These are phyloP conservation scores for Odontophorus gujanensis DNA, from an alignment of 2,113 vertebrate genomes.

Conservation along the genomic window DNA sequence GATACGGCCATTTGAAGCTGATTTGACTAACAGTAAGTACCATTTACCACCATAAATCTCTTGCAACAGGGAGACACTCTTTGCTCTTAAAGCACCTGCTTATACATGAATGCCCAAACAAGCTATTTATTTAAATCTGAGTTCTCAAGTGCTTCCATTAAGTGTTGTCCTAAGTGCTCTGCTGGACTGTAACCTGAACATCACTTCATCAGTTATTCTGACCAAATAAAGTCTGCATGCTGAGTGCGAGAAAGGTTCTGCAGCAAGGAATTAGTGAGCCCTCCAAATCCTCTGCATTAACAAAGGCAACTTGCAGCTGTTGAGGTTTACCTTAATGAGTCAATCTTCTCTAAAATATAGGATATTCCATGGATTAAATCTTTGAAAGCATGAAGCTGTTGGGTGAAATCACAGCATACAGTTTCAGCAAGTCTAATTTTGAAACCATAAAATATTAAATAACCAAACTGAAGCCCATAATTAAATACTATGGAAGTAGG, in stretches of 20 bases:
- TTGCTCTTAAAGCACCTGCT: not conserved
- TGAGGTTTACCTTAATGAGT: conserved; percentile 15
- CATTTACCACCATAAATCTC: not conserved
- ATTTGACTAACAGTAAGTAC: not conserved
- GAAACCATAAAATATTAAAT: not conserved
- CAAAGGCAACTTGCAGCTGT: not conserved
- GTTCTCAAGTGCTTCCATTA: not conserved
- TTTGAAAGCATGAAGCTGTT: not conserved
- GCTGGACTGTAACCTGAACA: not conserved
- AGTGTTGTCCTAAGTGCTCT: not conserved
- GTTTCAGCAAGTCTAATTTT: conserved; percentile 12
- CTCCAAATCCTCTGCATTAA: not conserved
- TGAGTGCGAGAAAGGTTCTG: not conserved
- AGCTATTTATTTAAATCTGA: not conserved
- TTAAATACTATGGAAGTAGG: not conserved
- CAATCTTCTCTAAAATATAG: not conserved
- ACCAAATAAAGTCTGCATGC: not conserved
- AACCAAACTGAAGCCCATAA: not conserved
- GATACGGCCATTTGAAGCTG: not conserved
- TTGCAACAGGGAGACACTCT: not conserved
- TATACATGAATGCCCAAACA: not conserved
- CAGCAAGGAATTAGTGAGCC: not conserved
- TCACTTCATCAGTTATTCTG: not conserved
- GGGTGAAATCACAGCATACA: not conserved
- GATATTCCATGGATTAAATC: conserved; percentile 32